These are phyloP conservation scores for Lithophane ornitopus DNA, from an alignment of 2,888 invertebrate genomes.

Conservation along the genomic window DNA sequence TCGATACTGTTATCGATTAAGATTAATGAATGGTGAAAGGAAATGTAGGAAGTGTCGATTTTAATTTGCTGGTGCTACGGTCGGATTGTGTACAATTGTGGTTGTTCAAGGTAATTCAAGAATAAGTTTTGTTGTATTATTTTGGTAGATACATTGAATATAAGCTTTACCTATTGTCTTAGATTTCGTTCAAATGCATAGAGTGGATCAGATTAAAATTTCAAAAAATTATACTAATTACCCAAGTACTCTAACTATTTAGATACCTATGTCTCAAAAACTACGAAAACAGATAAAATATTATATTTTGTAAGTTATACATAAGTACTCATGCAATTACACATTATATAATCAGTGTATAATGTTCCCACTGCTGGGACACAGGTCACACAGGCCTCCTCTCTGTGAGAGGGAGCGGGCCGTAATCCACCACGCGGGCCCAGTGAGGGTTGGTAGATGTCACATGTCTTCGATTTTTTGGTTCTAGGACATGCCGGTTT, in stretches of 20 bases:
- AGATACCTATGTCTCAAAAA: too few relatives aligned
- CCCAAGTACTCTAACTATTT: not conserved
- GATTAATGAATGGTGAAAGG: conserved; percentile 14
- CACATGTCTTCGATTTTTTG: too few relatives aligned
- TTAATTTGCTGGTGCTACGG: conserved; percentile 18
- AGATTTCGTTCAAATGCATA: not conserved
- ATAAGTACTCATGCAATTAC: too few relatives aligned
- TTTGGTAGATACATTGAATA: not conserved
- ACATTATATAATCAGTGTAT: too few relatives aligned
- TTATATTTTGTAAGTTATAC: not conserved
- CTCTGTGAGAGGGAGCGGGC: too few relatives aligned
- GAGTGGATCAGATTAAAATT: not conserved
- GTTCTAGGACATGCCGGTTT: too few relatives aligned
- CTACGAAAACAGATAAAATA: not conserved
- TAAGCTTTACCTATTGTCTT: not conserved
- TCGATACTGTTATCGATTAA: conserved; percentile 52
- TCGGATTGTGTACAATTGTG: not conserved
- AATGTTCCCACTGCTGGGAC: too few relatives aligned
- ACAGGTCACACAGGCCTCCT: too few relatives aligned
- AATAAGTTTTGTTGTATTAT: not conserved
- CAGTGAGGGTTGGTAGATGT: too few relatives aligned
- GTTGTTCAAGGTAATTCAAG: not conserved
- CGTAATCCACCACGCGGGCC: too few relatives aligned
- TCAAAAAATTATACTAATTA: accelerated
- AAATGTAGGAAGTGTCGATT: conserved; percentile 5